Percentiles rank a stretch among this genome's conserved stretches.
phyloP scores from a whole-genome alignment of 2,888 invertebrate genomes.

The Neoscelio sp. region DNA sequence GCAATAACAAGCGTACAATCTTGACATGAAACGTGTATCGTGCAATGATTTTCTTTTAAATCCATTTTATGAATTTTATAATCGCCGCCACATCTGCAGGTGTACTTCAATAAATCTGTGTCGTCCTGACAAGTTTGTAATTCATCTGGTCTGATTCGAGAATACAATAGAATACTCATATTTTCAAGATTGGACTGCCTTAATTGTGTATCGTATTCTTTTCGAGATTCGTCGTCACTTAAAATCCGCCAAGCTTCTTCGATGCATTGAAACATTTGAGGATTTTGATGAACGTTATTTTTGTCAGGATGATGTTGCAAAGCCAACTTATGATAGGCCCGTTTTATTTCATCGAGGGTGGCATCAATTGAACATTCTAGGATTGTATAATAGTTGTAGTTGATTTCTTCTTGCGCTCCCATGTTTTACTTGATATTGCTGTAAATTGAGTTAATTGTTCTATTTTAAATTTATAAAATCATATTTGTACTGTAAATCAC shows the following conservation, averaged over 20 bases:
- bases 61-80: conserved; percentile 84
- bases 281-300: conserved; percentile 72
- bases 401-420: conserved; percentile 17
- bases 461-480: too few species aligned
- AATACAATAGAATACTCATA: conserved; percentile 86
- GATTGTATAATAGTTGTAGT: conserved; percentile 84
- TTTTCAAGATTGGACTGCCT: conserved; percentile 85
- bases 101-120: conserved; percentile 83
- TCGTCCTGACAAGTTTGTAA: conserved; percentile 83
- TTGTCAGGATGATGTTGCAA: conserved; percentile 87
- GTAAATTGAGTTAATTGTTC: too few species aligned
- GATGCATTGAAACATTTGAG: conserved; percentile 84
- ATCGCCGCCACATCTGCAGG: conserved; percentile 89
- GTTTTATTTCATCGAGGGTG: conserved; percentile 85
- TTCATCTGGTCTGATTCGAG: conserved; percentile 84
- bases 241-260: conserved; percentile 90
- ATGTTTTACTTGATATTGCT: not conserved
- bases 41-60: conserved; percentile 75
- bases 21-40: conserved; percentile 84
- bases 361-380: conserved; percentile 85
- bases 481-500: too few species aligned
- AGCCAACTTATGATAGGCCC: conserved; percentile 85
- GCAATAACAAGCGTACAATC: conserved; percentile 90
- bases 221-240: conserved; percentile 85
- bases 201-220: conserved; percentile 87